These are phyloP conservation scores for Deilephila elpenor DNA, from an alignment of 2,888 invertebrate species.

Conservation along the genomic window DNA sequence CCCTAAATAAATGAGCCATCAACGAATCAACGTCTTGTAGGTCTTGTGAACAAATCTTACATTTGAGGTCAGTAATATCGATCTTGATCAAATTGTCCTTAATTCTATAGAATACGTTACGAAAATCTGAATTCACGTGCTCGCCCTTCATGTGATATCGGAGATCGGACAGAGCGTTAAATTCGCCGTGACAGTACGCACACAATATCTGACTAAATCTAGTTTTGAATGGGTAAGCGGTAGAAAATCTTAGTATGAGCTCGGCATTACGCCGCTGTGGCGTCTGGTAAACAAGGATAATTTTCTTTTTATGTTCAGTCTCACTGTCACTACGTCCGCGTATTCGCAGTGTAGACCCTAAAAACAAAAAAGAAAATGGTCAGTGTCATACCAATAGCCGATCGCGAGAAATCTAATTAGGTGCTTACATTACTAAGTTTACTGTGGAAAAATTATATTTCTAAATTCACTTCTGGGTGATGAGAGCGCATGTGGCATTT, in stretches of 20 bases:
- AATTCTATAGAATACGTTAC: slow-evolving; percentile 74
- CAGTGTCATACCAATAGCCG: slow-evolving; percentile 61
- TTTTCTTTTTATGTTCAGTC: slow-evolving; percentile 73
- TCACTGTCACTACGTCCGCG: slow-evolving; percentile 70
- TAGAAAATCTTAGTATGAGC: slow-evolving; percentile 71
- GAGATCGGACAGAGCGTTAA: slow-evolving; percentile 61
- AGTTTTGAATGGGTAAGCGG: slow-evolving; percentile 77
- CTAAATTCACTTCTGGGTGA: slow-evolving; percentile 55
- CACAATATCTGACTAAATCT: slow-evolving; percentile 76
- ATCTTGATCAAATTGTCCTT: slow-evolving; percentile 77
- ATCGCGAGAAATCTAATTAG: slow-evolving; percentile 19
- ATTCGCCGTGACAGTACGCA: slow-evolving; percentile 74
- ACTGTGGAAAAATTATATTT: slow-evolving; percentile 24
- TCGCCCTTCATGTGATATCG: slow-evolving; percentile 69
- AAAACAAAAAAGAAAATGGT: slow-evolving; percentile 80
- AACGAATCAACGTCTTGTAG: slow-evolving; percentile 68
- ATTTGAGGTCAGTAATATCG: slow-evolving; percentile 74
- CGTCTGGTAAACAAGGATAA: slow-evolving; percentile 75
- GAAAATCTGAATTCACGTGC: slow-evolving; percentile 68
- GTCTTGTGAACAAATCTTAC: slow-evolving; percentile 67
- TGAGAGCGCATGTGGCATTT: slow-evolving; percentile 65
- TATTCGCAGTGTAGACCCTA: slow-evolving; percentile 79
- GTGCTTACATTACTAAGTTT: slow-evolving; percentile 20
- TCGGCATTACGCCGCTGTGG: slow-evolving; percentile 78
- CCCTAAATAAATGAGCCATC: slow-evolving; percentile 69